These are phyloP conservation scores for Patagioenas fasciata DNA, from an alignment of 2,113 vertebrate genomes.

Conservation along the genomic window DNA sequence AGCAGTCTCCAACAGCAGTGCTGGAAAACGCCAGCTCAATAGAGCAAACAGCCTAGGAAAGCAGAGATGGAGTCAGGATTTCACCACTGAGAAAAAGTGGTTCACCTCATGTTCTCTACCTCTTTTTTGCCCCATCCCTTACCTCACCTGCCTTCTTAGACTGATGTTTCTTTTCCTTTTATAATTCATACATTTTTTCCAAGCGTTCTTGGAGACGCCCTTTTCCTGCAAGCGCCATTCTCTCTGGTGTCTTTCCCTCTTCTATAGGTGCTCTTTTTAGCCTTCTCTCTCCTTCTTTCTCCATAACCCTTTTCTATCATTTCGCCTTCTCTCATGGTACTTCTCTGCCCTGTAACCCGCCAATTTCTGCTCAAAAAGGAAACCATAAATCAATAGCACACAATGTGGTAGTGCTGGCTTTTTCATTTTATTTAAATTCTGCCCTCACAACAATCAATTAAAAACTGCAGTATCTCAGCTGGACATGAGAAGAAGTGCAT, in stretches of 20 bases:
- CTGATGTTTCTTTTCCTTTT: not conserved
- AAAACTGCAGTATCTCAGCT: not conserved
- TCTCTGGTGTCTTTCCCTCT: not conserved
- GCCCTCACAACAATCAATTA: not conserved
- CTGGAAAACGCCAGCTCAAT: accelerated
- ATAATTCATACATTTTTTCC: not conserved
- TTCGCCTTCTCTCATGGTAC: not conserved
- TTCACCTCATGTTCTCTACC: not conserved
- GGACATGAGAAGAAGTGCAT: not conserved
- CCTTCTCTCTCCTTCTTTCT: not conserved
- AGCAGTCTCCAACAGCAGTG: not conserved
- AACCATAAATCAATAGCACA: not conserved
- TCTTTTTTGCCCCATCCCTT: not conserved
- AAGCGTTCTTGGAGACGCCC: not conserved
- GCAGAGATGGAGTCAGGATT: not conserved
- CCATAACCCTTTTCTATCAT: not conserved
- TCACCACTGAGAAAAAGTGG: not conserved
- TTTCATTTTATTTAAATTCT: slow-evolving; percentile 17
- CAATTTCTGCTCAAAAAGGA: not conserved
- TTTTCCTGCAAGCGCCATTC: not conserved
- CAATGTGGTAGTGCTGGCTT: not conserved
- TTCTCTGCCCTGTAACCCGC: not conserved
- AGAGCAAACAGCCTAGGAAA: not conserved
- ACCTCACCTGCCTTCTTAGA: not conserved
- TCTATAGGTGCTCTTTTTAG: not conserved